phyloP scores from a whole-genome alignment of 2,888 invertebrate species.

The Sericinus montela region DNA sequence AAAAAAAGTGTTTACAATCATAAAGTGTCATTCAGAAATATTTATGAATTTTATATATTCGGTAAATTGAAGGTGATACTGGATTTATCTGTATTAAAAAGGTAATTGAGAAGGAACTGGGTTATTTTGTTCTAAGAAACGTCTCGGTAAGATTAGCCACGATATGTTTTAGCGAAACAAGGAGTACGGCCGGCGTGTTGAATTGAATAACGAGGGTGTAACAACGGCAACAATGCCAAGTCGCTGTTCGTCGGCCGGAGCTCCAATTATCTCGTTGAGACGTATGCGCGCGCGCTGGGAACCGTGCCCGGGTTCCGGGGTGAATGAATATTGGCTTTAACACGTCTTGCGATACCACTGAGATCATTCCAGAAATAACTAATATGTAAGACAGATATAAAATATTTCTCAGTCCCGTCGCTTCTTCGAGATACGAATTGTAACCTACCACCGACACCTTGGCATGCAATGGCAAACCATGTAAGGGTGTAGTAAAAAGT shows the following conservation, averaged over 20 bases:
- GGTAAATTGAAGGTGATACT: no score
- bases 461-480: no score
- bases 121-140: constrained; percentile 12
- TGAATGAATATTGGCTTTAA: constrained; percentile 40
- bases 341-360: constrained; percentile 24
- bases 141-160: constrained; percentile 48
- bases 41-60: no score
- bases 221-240: constrained; percentile 69
- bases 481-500: no score
- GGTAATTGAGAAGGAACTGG: background rate
- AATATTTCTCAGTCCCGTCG: no score
- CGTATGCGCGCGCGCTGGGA: constrained; percentile 57
- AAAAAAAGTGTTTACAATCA: no score
- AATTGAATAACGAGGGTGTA: constrained; percentile 77
- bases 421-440: no score
- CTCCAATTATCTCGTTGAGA: constrained; percentile 68
- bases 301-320: constrained; percentile 40
- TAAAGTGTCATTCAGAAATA: no score
- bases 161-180: constrained; percentile 61
- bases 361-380: constrained; percentile 3
- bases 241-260: constrained; percentile 39
- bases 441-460: no score
- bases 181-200: constrained; percentile 46
- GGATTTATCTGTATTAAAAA: no score
- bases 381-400: no score